phyloP scores from a whole-genome alignment of 2,888 invertebrate species.

The Drosophila longiperda region DNA sequence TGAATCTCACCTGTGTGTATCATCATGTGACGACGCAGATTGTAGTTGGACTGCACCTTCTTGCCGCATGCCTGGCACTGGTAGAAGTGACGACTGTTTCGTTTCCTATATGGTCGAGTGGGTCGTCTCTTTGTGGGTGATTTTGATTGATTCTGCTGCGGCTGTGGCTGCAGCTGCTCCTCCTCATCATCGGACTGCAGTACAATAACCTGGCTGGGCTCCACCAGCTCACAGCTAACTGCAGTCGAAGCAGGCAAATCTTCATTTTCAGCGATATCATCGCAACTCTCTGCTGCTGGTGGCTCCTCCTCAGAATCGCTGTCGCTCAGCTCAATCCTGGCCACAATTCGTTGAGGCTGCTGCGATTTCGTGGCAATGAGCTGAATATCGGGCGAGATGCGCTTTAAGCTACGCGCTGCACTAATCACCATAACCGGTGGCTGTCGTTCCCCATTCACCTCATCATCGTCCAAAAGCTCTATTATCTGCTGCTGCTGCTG shows the following conservation, averaged over 20 bases:
- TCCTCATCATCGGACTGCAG: conserved; percentile 65
- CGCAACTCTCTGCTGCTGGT: conserved; percentile 13
- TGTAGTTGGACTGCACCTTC: conserved; percentile 84
- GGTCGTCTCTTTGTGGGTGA: conserved; percentile 34
- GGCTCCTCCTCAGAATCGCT: conserved; percentile 59
- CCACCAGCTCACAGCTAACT: conserved; percentile 65
- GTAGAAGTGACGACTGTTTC: conserved; percentile 80
- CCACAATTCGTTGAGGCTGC: conserved; percentile 68
- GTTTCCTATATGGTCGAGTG: conserved; percentile 67
- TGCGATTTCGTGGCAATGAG: conserved; percentile 66
- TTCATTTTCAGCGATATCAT: conserved; percentile 35
- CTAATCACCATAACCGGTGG: conserved; percentile 44
- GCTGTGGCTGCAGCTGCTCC: conserved; percentile 42
- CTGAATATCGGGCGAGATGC: conserved; percentile 72
- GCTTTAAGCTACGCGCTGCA: conserved; percentile 46
- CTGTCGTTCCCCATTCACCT: conserved; percentile 46
- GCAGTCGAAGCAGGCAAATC: conserved; percentile 57
- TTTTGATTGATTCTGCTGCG: conserved; percentile 1
- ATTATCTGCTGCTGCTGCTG: conserved; percentile 60
- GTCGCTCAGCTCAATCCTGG: conserved; percentile 78
- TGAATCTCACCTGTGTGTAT: conserved; percentile 82
- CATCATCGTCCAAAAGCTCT: conserved; percentile 78
- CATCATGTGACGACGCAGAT: conserved; percentile 85
- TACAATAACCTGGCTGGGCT: conserved; percentile 55
- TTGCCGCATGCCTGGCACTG: conserved; percentile 84